A percentile compares a stretch with the other conserved stretches of the same genome.
Conservation (phyloP, 1,140 invertebrate species). For the Galleria mellonella region DNA sequence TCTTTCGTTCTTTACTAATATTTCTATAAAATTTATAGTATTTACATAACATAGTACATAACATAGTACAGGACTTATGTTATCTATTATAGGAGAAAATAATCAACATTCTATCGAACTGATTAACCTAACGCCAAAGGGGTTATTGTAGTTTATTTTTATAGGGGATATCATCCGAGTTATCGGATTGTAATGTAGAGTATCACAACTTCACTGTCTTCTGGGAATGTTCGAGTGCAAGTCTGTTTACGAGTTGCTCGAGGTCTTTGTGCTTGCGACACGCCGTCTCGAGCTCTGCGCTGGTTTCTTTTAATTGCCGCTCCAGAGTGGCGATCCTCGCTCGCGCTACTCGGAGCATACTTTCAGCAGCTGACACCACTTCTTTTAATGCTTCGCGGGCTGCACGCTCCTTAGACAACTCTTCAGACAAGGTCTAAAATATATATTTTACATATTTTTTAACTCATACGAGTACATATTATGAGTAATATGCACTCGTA, state of each 20-base stretch:
- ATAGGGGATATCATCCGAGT: too few relatives aligned
- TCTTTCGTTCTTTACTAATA: too few relatives aligned
- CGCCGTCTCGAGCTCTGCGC: slow-evolving; percentile 19
- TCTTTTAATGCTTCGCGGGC: slow-evolving; percentile 47
- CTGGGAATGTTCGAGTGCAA: slow-evolving; percentile 15
- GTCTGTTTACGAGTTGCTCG: slow-evolving; percentile 35
- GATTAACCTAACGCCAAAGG: too few relatives aligned
- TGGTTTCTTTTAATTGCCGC: slow-evolving; percentile 44
- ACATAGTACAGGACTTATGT: too few relatives aligned
- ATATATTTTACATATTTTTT: too few relatives aligned
- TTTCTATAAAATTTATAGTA: too few relatives aligned
- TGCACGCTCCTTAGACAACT: slow-evolving; percentile 43
- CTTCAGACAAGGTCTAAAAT: slow-evolving; percentile 30
- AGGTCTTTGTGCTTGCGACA: slow-evolving; percentile 32
- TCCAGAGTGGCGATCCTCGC: slow-evolving; percentile 46
- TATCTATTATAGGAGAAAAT: too few relatives aligned
- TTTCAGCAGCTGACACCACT: slow-evolving; percentile 46
- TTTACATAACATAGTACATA: too few relatives aligned
- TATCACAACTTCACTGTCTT: slow-evolving; percentile 26
- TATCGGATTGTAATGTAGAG: slow-evolving; percentile 18
- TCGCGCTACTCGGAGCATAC: slow-evolving; percentile 53
- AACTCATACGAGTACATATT: too few relatives aligned
- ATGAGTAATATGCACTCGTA: too few relatives aligned
- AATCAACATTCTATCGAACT: too few relatives aligned
- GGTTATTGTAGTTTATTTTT: too few relatives aligned